Base-by-base conservation (phyloP, 2,113 vertebrate species). In the Ascaphus truei region DNA sequence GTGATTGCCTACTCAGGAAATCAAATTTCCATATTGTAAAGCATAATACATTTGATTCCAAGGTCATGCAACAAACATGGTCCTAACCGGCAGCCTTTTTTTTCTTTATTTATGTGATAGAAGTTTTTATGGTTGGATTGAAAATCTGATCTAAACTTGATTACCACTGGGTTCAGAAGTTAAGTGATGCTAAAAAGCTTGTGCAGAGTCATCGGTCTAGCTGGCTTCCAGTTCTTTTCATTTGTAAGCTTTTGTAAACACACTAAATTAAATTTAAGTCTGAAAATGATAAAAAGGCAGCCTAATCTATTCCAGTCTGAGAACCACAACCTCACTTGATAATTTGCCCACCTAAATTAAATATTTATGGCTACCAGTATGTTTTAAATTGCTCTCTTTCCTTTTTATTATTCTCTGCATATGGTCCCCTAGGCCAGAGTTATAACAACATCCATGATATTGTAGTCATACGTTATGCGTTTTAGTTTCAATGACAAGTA, bases 281-380 rank as follows among this genome's bases (percentile, higher is more conserved):
- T 74, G 6, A 62, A 18, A 76, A 72, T 65, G 60, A 68, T 79
- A 30, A 50, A 76, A 77, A 33, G 3, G 29, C 29, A 50, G 29
- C 15, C 13, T 68, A 18, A 41, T 55, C 22, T 31, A 57, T 1
- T 45, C 27, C 48, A 36, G 13, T 34, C 22, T 59, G 3, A 57
- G 30, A 16, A 22, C 41, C 1, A 23, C 5, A 43, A 31, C 23
- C 3, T 63, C 22, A 13, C 18, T 48, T 37, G 27, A 72, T 73
- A 47, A 59, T 62, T 22, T 65, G 2, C 68, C 23, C 4, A 10
- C 37, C 16, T 57, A 29, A 58, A 18, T 69, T 69, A 72, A 64
- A 59, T 61, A 48, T 64, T 76, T 62, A 72, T 60, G 60, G n/a
- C 5, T 48, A 3, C 4, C 3, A 59, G 1, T 26, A 58, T 7